phyloP scores from a whole-genome alignment of 2,888 invertebrate genomes.

The Nemotelus pantherinus region DNA sequence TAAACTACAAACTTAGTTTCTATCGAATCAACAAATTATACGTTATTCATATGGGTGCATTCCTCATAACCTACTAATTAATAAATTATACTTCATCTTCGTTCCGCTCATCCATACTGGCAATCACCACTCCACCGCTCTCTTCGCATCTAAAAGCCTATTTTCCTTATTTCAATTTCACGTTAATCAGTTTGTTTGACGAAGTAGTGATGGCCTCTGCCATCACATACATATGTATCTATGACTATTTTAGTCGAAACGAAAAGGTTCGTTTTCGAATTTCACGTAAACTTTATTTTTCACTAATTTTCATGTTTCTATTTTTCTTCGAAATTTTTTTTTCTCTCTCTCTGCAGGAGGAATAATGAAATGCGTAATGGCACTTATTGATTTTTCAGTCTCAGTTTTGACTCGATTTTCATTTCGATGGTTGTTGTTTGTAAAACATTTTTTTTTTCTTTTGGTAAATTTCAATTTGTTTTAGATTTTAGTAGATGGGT shows the following conservation, averaged over 20 bases:
- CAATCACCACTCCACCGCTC: no score
- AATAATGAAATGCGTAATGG: no score
- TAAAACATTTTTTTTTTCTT: not conserved
- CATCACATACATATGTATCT: not conserved
- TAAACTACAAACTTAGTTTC: not conserved
- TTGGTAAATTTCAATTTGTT: not conserved
- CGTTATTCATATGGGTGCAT: not conserved
- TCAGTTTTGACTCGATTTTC: no score
- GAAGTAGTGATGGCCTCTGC: no score
- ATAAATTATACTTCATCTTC: not conserved
- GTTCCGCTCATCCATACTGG: no score
- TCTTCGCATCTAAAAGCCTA: no score
- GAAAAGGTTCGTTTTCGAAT: not conserved
- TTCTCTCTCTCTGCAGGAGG: not conserved
- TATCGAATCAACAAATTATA: constrained; percentile 3
- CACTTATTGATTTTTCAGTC: no score
- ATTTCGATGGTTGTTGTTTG: not conserved
- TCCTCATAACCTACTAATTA: constrained; percentile 4
- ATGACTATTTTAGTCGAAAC: not conserved
- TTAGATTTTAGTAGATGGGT: constrained; percentile 6
- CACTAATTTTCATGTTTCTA: not conserved
- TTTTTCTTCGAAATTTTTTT: not conserved
- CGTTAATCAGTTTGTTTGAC: no score
- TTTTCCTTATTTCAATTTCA: no score
- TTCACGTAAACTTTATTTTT: constrained; percentile 15